Percentiles rank a stretch among this genome's conserved stretches.
Evolutionary conservation across 2,888 invertebrate species (phyloP).

Genomic region (Dryobota labecula): DNA sequence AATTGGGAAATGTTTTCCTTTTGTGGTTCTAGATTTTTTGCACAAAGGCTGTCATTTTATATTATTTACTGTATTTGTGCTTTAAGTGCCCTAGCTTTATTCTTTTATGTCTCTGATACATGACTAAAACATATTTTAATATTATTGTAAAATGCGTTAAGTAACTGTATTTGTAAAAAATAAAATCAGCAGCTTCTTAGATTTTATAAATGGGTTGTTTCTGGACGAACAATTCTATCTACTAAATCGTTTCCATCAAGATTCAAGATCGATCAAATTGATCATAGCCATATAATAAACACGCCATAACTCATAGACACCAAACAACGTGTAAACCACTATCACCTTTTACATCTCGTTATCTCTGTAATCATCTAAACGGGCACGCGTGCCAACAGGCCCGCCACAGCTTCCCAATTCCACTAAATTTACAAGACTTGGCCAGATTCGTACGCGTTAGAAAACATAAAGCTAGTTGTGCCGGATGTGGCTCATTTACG

Average conservation of each 20-base stretch:
- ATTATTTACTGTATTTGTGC: too few species aligned
- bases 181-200: too few species aligned
- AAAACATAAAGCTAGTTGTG: slow-evolving; percentile 46
- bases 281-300: background rate
- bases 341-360: slow-evolving; percentile 5
- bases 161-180: too few species aligned
- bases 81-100: too few species aligned
- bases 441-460: slow-evolving; percentile 57
- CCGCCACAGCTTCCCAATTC: slow-evolving; percentile 44
- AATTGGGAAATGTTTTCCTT: background rate
- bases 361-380: slow-evolving; percentile 21
- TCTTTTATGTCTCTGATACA: too few species aligned
- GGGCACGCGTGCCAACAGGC: slow-evolving; percentile 38
- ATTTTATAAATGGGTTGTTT: too few species aligned
- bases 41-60: too few species aligned
- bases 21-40: background rate
- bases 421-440: slow-evolving; percentile 51
- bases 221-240: background rate
- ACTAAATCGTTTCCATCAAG: background rate
- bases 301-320: background rate
- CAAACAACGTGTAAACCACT: background rate
- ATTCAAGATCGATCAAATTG: background rate
- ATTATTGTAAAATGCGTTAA: too few species aligned
- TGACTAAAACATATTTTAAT: too few species aligned
- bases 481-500: slow-evolving; percentile 76